Conservation (phyloP, 2,888 invertebrate species). For the Drosophila atroscutellata region DNA sequence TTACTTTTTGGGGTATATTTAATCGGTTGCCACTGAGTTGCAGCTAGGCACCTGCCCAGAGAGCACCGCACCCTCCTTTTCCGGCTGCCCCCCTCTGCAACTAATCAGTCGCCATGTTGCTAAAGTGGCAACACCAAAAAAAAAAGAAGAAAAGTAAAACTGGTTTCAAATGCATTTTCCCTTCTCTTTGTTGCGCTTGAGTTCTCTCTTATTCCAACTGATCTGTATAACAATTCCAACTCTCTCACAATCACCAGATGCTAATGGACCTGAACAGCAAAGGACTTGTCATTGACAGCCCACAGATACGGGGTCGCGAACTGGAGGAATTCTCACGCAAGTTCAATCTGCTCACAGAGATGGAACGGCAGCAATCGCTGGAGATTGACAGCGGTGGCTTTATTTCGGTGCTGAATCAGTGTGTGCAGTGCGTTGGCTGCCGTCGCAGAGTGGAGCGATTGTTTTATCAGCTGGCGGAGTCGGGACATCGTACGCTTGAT, state of each 20-base stretch:
- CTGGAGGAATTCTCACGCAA: conserved; percentile 94
- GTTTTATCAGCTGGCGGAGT: conserved; percentile 93
- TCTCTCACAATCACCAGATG: conserved; percentile 88
- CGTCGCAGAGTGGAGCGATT: conserved; percentile 95
- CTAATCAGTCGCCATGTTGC: conserved; percentile 68
- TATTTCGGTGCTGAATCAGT: conserved; percentile 93
- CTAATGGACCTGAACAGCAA: conserved; percentile 95
- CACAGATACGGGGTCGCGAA: conserved; percentile 92
- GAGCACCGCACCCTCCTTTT: neutral
- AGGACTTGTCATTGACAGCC: conserved; percentile 93
- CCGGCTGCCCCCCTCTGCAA: conserved; percentile 12
- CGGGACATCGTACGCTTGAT: conserved; percentile 94
- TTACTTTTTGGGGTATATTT: conserved; percentile 22
- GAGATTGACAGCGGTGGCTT: conserved; percentile 93
- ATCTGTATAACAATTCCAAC: conserved; percentile 12
- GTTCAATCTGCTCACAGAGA: conserved; percentile 90
- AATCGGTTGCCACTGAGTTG: conserved; percentile 18
- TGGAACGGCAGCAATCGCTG: conserved; percentile 92
- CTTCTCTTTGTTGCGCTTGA: conserved; percentile 22
- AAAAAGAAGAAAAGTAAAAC: conserved; percentile 44
- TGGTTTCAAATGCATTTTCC: conserved; percentile 66
- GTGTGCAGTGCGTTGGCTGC: conserved; percentile 97
- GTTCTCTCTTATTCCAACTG: conserved; percentile 5
- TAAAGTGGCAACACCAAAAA: conserved; percentile 64
- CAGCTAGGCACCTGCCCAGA: conserved; percentile 39